These are phyloP conservation scores for Yasuhikotakia modesta DNA, from an alignment of 2,797 vertebrate species.

Conservation along the genomic window DNA sequence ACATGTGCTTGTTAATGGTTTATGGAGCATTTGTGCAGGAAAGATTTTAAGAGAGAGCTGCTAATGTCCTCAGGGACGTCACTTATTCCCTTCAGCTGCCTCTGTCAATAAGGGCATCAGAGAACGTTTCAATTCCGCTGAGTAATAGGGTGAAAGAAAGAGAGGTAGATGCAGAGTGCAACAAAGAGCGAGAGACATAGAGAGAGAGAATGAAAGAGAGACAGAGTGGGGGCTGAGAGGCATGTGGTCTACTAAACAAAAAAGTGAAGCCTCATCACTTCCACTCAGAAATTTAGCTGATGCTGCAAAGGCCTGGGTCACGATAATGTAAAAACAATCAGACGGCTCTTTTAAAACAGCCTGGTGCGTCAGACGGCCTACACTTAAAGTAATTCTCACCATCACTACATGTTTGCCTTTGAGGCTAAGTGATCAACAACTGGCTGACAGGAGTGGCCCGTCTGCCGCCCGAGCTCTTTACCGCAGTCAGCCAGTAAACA, in stretches of 20 bases:
- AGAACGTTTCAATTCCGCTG: conserved; percentile 48
- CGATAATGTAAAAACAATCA: conserved; percentile 41
- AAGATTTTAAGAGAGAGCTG: conserved; percentile 35
- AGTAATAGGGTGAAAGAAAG: conserved; percentile 41
- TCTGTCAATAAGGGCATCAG: conserved; percentile 40
- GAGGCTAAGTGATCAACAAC: conserved; percentile 11
- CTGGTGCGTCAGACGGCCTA: background rate
- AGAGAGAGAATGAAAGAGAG: conserved; percentile 32
- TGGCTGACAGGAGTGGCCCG: conserved; percentile 27
- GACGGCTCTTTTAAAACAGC: conserved; percentile 22
- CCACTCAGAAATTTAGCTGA: conserved; percentile 52
- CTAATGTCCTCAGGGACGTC: conserved; percentile 43
- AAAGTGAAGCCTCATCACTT: conserved; percentile 46
- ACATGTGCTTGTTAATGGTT: conserved; percentile 37
- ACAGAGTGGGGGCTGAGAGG: conserved; percentile 22
- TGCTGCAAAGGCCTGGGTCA: conserved; percentile 44
- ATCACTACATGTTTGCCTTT: conserved; percentile 29
- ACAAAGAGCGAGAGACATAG: conserved; percentile 23
- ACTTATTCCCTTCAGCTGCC: conserved; percentile 44
- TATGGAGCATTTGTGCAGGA: conserved; percentile 19
- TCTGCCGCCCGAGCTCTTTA: conserved; percentile 28
- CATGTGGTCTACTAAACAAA: conserved; percentile 43
- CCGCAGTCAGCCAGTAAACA: conserved; percentile 24
- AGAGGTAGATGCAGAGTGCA: conserved; percentile 13
- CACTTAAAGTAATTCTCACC: conserved; percentile 44